Evolutionary conservation across 2,113 vertebrate genomes (phyloP).

Genomic region (Vidua macroura): DNA sequence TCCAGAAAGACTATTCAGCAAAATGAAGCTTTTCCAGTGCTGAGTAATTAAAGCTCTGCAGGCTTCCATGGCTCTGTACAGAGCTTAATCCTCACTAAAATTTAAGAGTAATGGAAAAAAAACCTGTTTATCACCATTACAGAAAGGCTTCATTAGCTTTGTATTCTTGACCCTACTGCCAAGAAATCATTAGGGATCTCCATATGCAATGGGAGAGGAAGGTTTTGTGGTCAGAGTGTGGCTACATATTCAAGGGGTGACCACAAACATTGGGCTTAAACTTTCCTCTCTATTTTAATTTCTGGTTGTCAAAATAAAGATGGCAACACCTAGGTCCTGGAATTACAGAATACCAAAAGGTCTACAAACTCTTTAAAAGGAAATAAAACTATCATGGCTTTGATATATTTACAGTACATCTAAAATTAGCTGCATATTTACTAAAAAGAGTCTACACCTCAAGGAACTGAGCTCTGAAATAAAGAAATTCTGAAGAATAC

Average conservation of each 20-base stretch:
- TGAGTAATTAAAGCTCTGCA: constrained; percentile 38
- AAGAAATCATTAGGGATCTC: neutral
- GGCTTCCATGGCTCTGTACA: neutral
- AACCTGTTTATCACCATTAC: neutral
- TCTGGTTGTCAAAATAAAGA: neutral
- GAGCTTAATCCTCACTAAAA: constrained; percentile 5
- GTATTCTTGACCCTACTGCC: neutral
- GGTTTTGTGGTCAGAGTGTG: neutral
- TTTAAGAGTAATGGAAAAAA: neutral
- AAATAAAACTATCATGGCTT: neutral
- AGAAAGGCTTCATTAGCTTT: neutral
- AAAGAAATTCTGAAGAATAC: neutral
- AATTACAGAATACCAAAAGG: neutral
- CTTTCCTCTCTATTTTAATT: neutral
- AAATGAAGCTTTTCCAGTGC: neutral
- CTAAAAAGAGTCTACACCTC: neutral
- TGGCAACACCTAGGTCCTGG: neutral
- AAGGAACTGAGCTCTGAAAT: neutral
- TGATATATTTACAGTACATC: neutral
- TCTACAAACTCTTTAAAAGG: neutral
- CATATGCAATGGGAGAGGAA: neutral
- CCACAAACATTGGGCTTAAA: neutral
- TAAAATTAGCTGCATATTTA: neutral
- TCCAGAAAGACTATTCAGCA: neutral
- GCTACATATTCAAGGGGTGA: neutral